Evolutionary conservation across 2,113 vertebrate genomes (phyloP), one percentile per base, ranked within the genome.

Genomic region (Oryzias javanicus): DNA sequence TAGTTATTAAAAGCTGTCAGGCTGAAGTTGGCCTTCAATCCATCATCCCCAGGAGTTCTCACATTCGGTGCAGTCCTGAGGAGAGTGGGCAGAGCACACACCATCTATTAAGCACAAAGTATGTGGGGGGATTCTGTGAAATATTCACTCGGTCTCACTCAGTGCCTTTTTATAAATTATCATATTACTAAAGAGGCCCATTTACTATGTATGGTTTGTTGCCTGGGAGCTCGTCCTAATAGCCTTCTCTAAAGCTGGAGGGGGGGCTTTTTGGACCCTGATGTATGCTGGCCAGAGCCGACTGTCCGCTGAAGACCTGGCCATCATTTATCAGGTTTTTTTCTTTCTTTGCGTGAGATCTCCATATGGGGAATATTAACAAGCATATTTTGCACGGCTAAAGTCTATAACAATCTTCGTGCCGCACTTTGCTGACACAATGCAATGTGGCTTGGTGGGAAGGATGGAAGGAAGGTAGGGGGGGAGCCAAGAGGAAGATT

Each of bases 181-280:
- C 86, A 88, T 85, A 81, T 86, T 86, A 82, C 82, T 89, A 90
- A 89, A 88, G 80, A 86, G 84, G 80, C 76, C 78, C 77, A 89
- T 88, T 91, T 89, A 73, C 79, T 87, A 81, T 82, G 85, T 88
- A 79, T 80, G 79, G 83, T 86, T 86, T 87, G 88, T 83, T 89
- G 85, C 86, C 80, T 84, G 72, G 80, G 81, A 90, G 82, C 73
- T 70, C 14, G 6, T 80, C 72, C 74, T 86, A 86, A 89, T 88
- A 83, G 86, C 74, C 70, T 44, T 49, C 74, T 63, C 64, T 76
- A 74, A 80, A 82, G 76, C 64, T 74, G 74, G 79, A 67, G 80
- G 75, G 69, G 76, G 60, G 72, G 77, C 59, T 74, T 59, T 71
- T 57, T 59, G 71, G 73, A 80, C 81, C 74, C 79, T 88, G 86